Percentiles rank a stretch among this genome's conserved stretches.
phyloP scores from a whole-genome alignment of 2,113 vertebrate species.

The Plecturocebus donacophilus region DNA sequence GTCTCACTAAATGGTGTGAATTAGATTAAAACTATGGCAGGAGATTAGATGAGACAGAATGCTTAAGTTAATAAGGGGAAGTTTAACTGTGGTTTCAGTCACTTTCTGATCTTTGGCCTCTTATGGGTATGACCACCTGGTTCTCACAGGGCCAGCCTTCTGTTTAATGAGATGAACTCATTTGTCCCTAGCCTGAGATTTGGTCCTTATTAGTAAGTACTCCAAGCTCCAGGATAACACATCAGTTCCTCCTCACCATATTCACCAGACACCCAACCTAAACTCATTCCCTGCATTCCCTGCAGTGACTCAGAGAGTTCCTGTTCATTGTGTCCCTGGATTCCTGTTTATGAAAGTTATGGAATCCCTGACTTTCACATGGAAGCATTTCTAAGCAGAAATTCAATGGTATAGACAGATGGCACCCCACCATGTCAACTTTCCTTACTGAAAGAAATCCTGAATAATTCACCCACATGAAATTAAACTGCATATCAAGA shows the following conservation, averaged over 20 bases:
- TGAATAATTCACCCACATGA: background rate
- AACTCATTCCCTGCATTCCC: slow-evolving; percentile 25
- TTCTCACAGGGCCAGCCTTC: background rate
- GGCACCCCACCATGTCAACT: background rate
- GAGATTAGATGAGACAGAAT: background rate
- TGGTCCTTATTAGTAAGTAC: slow-evolving; percentile 64
- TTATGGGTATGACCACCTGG: background rate
- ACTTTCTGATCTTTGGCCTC: background rate
- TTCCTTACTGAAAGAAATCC: background rate
- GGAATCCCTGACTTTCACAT: slow-evolving; percentile 40
- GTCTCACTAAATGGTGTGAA: background rate
- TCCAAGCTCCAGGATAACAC: slow-evolving; percentile 27
- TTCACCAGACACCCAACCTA: slow-evolving; percentile 21
- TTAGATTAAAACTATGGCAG: background rate
- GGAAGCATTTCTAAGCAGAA: slow-evolving; percentile 39
- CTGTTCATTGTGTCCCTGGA: slow-evolving; percentile 64
- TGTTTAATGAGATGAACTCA: slow-evolving; percentile 63
- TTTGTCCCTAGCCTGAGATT: background rate
- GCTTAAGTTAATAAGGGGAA: background rate
- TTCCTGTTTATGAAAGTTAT: slow-evolving; percentile 66
- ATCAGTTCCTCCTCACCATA: background rate
- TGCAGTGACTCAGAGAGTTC: slow-evolving; percentile 70
- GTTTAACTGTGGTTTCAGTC: background rate
- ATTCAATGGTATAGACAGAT: background rate
- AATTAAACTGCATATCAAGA: background rate